Percentiles rank a stretch among this genome's conserved stretches.
Conservation (phyloP, 2,113 vertebrate genomes). For the Beaufortia kweichowensis region DNA sequence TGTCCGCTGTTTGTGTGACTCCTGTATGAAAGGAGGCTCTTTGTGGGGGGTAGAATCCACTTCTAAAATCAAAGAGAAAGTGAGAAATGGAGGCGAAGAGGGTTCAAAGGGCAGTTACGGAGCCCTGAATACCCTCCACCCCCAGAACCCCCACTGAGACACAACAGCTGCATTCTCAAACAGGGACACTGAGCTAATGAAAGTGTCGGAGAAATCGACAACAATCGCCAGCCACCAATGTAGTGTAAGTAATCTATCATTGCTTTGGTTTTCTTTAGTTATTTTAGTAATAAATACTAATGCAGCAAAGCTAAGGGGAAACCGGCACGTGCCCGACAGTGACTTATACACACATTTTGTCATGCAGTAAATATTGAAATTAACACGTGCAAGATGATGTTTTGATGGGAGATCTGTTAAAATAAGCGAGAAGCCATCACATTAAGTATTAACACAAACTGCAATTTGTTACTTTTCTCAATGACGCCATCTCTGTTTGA, state of each 20-base stretch:
- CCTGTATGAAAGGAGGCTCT: slow-evolving; percentile 25
- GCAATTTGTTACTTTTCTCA: too few relatives aligned
- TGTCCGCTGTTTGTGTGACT: slow-evolving; percentile 23
- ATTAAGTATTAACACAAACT: too few relatives aligned
- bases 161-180: slow-evolving; percentile 32
- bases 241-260: background rate
- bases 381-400: background rate
- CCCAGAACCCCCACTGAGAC: slow-evolving; percentile 10
- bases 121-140: slow-evolving; percentile 17
- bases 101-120: slow-evolving; percentile 33
- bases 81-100: slow-evolving; percentile 14
- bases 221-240: background rate
- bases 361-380: background rate
- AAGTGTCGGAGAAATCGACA: background rate
- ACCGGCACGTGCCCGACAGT: background rate
- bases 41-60: slow-evolving; percentile 27
- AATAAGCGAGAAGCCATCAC: too few relatives aligned
- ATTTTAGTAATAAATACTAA: background rate
- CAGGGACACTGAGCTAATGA: background rate
- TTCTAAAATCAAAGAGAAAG: slow-evolving; percentile 41
- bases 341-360: slow-evolving; percentile 21
- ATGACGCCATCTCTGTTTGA: too few relatives aligned
- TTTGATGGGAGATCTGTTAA: too few relatives aligned
- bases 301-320: background rate
- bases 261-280: background rate